These are phyloP conservation scores for Psilanteris sp. DNA, from an alignment of 1,140 invertebrate genomes.

Conservation along the genomic window DNA sequence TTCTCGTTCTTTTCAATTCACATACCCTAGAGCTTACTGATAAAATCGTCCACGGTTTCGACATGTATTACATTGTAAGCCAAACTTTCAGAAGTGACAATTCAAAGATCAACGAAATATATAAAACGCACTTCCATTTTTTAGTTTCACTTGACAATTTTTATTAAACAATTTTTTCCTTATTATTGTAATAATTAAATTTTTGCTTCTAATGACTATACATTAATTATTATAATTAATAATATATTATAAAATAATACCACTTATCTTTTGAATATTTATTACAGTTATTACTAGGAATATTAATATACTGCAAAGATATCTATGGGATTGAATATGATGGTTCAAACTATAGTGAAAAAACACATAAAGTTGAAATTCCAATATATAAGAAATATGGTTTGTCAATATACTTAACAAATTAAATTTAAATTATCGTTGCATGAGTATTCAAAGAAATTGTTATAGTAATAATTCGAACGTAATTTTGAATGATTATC, in stretches of 20 bases:
- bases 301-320: constrained; percentile 38
- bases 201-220: no score
- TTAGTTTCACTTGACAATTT: no score
- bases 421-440: no score
- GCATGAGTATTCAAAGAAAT: no score
- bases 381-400: constrained; percentile 87
- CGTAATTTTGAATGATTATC: neutral
- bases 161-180: no score
- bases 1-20: constrained; percentile 63
- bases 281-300: constrained; percentile 67
- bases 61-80: constrained; percentile 73
- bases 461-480: no score
- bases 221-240: no score
- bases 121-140: no score
- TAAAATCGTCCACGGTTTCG: constrained; percentile 43
- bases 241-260: no score
- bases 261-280: no score
- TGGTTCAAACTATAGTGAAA: constrained; percentile 73
- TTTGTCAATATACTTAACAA: constrained; percentile 47
- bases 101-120: neutral
- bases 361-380: constrained; percentile 84
- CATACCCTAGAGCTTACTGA: constrained; percentile 38
- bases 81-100: constrained; percentile 28
- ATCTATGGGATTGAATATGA: constrained; percentile 65
- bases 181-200: no score